Conservation (phyloP, 2,113 vertebrate species). For the Oryzias javanicus region DNA sequence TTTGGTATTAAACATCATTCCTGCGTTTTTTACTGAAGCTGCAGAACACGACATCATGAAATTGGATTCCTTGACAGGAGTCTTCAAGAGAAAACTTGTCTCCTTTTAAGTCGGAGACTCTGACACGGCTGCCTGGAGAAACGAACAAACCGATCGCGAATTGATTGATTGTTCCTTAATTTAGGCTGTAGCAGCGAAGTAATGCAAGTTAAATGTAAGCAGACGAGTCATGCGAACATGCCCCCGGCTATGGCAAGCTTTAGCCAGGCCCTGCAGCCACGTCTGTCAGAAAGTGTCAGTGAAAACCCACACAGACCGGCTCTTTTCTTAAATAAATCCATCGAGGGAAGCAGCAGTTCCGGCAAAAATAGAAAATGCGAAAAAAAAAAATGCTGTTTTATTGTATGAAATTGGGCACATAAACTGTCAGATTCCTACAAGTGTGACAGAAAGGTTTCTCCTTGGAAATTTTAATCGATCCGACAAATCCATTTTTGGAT, state of each 20-base stretch:
- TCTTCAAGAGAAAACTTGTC: not conserved
- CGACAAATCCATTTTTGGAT: conserved; percentile 8
- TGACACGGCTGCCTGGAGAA: not conserved
- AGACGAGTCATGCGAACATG: conserved; percentile 22
- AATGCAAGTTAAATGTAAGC: not conserved
- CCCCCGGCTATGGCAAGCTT: conserved; percentile 12
- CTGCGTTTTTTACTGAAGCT: too few relatives aligned
- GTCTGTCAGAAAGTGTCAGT: conserved; percentile 32
- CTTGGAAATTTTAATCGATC: conserved; percentile 3
- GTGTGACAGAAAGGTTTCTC: conserved; percentile 20
- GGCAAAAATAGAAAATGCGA: too few relatives aligned
- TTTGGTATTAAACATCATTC: not conserved
- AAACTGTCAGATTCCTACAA: conserved; percentile 52
- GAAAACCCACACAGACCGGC: conserved; percentile 1
- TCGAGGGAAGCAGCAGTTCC: too few relatives aligned
- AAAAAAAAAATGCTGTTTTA: too few relatives aligned
- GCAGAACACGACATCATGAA: too few relatives aligned
- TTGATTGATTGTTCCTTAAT: not conserved
- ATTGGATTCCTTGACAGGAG: not conserved
- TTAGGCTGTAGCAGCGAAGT: not conserved
- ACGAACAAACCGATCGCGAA: not conserved
- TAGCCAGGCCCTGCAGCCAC: conserved; percentile 26
- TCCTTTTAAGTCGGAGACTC: not conserved
- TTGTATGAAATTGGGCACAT: conserved; percentile 1
- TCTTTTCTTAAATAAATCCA: not conserved